Percentiles rank a stretch among this genome's conserved stretches.
phyloP scores from a whole-genome alignment of 2,888 invertebrate species.

The Tortrix viridana region DNA sequence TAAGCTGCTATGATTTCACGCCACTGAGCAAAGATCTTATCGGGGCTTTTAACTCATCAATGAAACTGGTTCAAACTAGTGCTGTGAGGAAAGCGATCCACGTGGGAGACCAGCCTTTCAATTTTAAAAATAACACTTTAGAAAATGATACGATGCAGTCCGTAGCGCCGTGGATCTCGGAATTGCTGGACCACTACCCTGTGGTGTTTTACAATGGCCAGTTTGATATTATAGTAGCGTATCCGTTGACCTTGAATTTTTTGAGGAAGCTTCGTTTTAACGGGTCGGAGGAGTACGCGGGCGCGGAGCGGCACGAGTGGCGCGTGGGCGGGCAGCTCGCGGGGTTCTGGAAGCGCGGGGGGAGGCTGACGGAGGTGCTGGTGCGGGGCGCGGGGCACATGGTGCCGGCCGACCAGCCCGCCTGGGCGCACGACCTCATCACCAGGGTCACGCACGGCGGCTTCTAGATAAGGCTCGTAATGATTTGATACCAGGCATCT shows the following conservation, averaged over 20 bases:
- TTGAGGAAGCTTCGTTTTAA: slow-evolving; percentile 85
- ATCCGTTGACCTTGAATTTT: slow-evolving; percentile 89
- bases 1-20: slow-evolving; percentile 6
- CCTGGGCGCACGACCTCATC: slow-evolving; percentile 86
- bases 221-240: slow-evolving; percentile 91
- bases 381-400: slow-evolving; percentile 88
- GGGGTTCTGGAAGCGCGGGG: slow-evolving; percentile 85
- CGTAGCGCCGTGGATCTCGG: slow-evolving; percentile 85
- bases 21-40: too few relatives aligned
- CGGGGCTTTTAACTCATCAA: background rate
- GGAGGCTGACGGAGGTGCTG: slow-evolving; percentile 85
- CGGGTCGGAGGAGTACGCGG: slow-evolving; percentile 81
- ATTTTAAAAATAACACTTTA: slow-evolving; percentile 73
- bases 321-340: slow-evolving; percentile 82
- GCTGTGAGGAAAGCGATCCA: slow-evolving; percentile 88
- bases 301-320: slow-evolving; percentile 84
- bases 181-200: slow-evolving; percentile 82
- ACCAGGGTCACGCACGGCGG: slow-evolving; percentile 73
- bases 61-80: slow-evolving; percentile 33
- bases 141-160: slow-evolving; percentile 88
- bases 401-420: slow-evolving; percentile 87
- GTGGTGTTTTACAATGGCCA: slow-evolving; percentile 92
- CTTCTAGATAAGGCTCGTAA: too few relatives aligned
- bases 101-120: slow-evolving; percentile 87
- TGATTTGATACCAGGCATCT: too few relatives aligned